A percentile compares a stretch with the other conserved stretches of the same genome.
phyloP scores from a whole-genome alignment of 2,113 vertebrate species.

The Megaceryle maxima region DNA sequence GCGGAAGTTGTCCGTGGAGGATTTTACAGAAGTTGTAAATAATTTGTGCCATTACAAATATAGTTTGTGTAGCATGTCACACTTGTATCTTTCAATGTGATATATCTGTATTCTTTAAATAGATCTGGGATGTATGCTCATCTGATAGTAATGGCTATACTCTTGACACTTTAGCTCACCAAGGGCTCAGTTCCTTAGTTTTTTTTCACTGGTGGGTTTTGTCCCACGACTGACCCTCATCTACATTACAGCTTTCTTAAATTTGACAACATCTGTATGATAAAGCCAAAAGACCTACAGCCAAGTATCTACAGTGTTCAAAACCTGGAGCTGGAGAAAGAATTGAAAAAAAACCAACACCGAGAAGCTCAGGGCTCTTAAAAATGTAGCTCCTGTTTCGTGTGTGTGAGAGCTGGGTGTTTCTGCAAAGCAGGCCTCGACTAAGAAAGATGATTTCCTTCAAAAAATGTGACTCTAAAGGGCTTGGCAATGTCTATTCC shows the following conservation, averaged over 20 bases:
- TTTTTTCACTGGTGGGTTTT: not conserved
- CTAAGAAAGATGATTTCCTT: conserved; percentile 1
- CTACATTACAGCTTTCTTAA: not conserved
- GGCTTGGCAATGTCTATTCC: conserved; percentile 1
- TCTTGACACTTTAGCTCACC: not conserved
- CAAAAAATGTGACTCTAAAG: conserved; percentile 41
- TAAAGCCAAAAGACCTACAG: not conserved
- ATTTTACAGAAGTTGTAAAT: not conserved
- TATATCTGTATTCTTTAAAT: not conserved
- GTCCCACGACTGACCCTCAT: not conserved
- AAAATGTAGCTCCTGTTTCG: not conserved
- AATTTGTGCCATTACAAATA: not conserved
- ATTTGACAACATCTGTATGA: not conserved
- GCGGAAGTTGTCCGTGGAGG: not conserved
- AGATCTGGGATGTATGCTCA: not conserved
- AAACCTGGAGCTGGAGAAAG: not conserved
- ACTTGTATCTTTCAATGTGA: not conserved
- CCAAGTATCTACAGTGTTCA: not conserved
- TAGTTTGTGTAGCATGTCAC: not conserved
- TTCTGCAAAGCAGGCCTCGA: not conserved
- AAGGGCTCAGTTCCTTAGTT: not conserved
- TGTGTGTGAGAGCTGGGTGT: not conserved
- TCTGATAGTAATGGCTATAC: not conserved
- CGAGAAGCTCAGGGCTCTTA: not conserved
- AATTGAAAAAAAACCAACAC: not conserved